Conservation (phyloP, 2,797 vertebrate genomes). For the Meda fulgida region DNA sequence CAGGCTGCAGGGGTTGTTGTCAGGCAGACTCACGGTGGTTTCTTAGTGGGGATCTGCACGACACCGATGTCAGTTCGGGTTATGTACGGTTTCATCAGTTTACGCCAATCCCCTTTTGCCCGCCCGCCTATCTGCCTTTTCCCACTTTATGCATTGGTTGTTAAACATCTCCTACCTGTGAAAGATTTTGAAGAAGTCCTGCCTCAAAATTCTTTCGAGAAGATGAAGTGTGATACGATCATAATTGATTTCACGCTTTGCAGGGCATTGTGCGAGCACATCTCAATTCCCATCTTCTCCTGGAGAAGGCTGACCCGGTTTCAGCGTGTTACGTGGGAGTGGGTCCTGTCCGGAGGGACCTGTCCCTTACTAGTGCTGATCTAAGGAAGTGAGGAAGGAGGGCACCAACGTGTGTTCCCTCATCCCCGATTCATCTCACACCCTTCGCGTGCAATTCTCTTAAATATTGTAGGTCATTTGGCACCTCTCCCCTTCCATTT, state of each 20-base stretch:
- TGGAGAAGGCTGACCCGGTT: conserved; percentile 77
- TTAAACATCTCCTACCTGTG: conserved; percentile 3
- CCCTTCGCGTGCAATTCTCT: conserved; percentile 60
- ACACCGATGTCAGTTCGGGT: conserved; percentile 44
- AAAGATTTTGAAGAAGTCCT: conserved; percentile 12
- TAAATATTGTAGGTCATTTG: conserved; percentile 80
- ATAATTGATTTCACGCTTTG: conserved; percentile 74
- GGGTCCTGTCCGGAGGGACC: conserved; percentile 72
- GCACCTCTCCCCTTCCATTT: conserved; percentile 73
- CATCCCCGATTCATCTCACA: conserved; percentile 41
- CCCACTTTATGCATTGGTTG: neutral
- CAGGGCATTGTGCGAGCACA: conserved; percentile 67
- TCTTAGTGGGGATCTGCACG: conserved; percentile 53
- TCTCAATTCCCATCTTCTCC: conserved; percentile 74
- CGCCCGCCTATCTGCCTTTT: neutral
- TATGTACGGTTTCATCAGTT: conserved; percentile 28
- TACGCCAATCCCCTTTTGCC: neutral
- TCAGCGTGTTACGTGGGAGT: conserved; percentile 65
- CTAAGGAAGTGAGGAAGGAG: conserved; percentile 69
- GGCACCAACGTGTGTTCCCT: conserved; percentile 64
- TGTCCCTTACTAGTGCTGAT: conserved; percentile 73
- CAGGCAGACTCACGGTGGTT: conserved; percentile 75
- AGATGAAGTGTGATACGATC: conserved; percentile 60
- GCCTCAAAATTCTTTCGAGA: conserved; percentile 45
- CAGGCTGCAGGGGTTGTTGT: conserved; percentile 80